Base-by-base conservation (phyloP, 2,797 vertebrate species). In the Morelia viridis region DNA sequence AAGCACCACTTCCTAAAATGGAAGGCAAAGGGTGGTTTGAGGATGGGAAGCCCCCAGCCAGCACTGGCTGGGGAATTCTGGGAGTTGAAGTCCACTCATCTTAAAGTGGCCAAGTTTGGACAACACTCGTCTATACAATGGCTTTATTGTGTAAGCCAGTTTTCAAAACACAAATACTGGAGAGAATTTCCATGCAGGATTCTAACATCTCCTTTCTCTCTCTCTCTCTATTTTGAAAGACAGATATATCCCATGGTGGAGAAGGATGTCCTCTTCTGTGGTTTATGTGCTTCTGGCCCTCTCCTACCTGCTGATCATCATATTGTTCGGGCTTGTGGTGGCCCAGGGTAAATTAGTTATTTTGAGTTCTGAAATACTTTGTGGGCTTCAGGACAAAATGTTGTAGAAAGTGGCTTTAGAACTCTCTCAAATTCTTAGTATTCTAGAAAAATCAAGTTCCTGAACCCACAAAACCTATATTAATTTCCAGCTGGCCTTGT, bases 221-320 rank as follows among this genome's bases (percentile, higher is more conserved):
- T n/a, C 50, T 71, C 31, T 71, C 13, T 58, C 83, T 85, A 11
- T 85, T 62, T 24, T n/a, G 2, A 61, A 88, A 91, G 91, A 50
- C 35, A 87, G 10, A 4, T 60, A 2, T 41, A 17, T 86, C 2
- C 24, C 50, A 31, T 8, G 12, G 2, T 28, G 84, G 53, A 91
- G 71, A 56, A 13, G 15, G 84, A 93, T 58, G 28, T 68, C 94
- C 1, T 71, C 90, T 1, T 31, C 56, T 87, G n/a, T 86, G 0
- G 58, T 90, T 0, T 96, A 94, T 28, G 5, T 93, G 64, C 94
- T 96, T 0, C 85, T 96, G 80, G 93, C 41, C 1, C n/a, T 96
- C n/a, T 93, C 90, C 58, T 95, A 93, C 41, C 28, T 96, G 35
- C 83, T 96, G n/a, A 86, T 60, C 76, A 8, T 94, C 84, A 65